Conservation (phyloP, 2,797 vertebrate genomes). For the Syndactyla subalaris region DNA sequence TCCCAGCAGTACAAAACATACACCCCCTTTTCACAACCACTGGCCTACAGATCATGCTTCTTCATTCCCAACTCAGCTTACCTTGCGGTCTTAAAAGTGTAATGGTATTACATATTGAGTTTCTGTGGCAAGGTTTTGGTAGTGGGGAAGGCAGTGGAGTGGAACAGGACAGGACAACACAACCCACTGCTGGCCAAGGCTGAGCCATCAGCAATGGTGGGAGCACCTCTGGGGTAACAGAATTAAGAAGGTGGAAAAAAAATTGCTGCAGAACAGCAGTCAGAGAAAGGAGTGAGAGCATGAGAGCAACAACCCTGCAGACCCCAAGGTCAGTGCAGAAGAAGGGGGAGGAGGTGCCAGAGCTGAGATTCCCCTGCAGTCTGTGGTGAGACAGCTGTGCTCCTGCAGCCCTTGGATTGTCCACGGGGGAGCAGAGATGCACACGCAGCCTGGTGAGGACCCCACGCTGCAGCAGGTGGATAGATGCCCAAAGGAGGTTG, state of each 20-base stretch:
- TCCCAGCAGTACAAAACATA: neutral
- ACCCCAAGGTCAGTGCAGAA: neutral
- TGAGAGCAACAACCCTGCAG: neutral
- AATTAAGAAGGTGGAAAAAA: neutral
- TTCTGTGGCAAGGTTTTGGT: neutral
- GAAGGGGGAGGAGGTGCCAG: neutral
- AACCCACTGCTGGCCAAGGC: neutral
- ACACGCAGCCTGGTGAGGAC: neutral
- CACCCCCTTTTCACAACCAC: neutral
- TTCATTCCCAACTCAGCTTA: neutral
- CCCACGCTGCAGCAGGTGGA: neutral
- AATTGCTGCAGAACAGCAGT: neutral
- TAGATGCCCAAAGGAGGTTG: neutral
- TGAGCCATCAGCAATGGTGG: rapidly evolving
- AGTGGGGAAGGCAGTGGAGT: neutral
- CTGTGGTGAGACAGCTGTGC: neutral
- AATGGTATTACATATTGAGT: neutral
- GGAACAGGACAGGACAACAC: neutral
- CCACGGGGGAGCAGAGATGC: neutral
- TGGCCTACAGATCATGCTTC: neutral
- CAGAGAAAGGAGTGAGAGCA: neutral
- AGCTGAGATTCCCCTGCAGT: neutral
- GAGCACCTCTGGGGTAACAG: neutral
- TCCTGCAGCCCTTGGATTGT: neutral
- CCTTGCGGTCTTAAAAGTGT: neutral